Conservation (phyloP, 2,888 invertebrate genomes). For the Caenorhabditis sp. region DNA sequence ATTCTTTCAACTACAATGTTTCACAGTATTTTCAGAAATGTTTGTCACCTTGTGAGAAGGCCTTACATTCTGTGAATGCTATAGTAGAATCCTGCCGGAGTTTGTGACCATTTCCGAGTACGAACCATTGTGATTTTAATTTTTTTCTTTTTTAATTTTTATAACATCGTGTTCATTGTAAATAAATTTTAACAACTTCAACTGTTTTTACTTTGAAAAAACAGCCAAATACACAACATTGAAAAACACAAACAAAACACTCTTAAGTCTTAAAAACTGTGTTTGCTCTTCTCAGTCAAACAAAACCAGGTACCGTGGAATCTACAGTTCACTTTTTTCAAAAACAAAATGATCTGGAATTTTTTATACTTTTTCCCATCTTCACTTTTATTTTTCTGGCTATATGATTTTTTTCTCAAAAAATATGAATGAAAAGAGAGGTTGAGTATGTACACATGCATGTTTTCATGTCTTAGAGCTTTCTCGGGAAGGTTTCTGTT, state of each 20-base stretch:
- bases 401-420: no score
- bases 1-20: constrained; percentile 7
- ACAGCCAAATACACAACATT: no score
- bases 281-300: background rate
- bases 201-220: no score
- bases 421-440: no score
- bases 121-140: constrained; percentile 1
- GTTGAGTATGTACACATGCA: constrained; percentile 57
- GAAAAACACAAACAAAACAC: no score
- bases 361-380: no score
- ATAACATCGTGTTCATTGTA: no score
- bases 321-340: background rate
- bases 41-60: background rate
- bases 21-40: background rate
- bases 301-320: constrained; percentile 17
- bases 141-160: background rate
- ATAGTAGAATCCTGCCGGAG: constrained; percentile 15
- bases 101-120: background rate
- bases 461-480: constrained; percentile 62
- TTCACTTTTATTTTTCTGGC: no score
- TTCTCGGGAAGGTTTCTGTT: constrained; percentile 25
- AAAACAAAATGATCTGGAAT: constrained; percentile 1
- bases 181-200: no score
- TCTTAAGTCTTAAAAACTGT: constrained; percentile 4
- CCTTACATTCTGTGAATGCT: background rate